Evolutionary conservation across 1,140 invertebrate genomes (phyloP), one percentile per base, ranked within the genome.

Genomic region (Aphelinus certus): DNA sequence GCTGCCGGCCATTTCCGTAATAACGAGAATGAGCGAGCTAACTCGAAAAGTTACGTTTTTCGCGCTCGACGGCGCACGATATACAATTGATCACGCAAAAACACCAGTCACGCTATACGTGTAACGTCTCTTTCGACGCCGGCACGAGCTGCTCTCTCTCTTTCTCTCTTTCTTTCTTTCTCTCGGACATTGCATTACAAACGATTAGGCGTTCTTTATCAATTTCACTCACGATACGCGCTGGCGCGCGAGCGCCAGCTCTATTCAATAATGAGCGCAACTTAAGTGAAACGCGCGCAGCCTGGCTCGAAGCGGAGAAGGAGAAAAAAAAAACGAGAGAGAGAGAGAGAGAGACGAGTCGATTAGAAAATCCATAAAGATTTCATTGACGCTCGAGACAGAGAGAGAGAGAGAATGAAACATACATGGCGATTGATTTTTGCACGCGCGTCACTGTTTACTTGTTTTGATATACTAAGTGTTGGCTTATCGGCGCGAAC

Each of bases 11-110:
- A 9, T 65, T 65, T 3, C 48, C n/a, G 10, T 42, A 3, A 53
- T 7, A 65, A 53, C 48, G n/a, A 49, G 10, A 65, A 53, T 53
- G 49, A 53, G 63, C 2, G 10, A 64, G 7, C 64, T 67, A 61
- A 67, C 71, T 74, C 65, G 65, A 56, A 68, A 74, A 67, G 63
- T 67, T 73, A 49, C 53, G 1, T 47, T 64, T 68, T 62, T 68
- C 49, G 58, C 65, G 57, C 72, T 55, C 58, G 26, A 3, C 51
- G 57, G 2, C 9, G 63, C 46, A 42, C 51, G 56, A 10, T 3
- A 46, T 26, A 63, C 51, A 56, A 71, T 71, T 63, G 72, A 69
- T 68, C 72, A 74, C 72, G 72, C 72, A 47, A 74, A 68, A 63
- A 55, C n/a, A 7, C 66, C 2, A 69, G 72, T 74, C 72, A 74